These are phyloP conservation scores for Ctenopoma multispine DNA, from an alignment of 2,797 vertebrate genomes.

Conservation along the genomic window DNA sequence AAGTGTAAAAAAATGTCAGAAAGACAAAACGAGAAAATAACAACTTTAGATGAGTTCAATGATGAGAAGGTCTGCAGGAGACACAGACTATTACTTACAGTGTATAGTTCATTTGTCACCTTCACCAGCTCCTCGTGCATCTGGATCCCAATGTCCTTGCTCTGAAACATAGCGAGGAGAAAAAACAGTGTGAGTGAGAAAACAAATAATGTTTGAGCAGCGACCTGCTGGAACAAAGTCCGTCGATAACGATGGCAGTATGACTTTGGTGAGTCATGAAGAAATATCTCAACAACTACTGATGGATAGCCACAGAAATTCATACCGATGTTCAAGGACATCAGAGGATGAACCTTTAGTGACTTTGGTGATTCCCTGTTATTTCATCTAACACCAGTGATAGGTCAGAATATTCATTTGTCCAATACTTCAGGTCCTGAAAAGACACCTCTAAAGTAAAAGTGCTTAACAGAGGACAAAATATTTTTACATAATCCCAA, in stretches of 20 bases:
- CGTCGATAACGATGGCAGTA: not conserved
- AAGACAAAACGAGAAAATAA: conserved; percentile 15
- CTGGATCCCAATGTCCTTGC: conserved; percentile 98
- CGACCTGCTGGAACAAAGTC: conserved; percentile 28
- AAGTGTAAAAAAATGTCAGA: not conserved
- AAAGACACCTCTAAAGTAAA: not conserved
- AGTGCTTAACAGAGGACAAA: not conserved
- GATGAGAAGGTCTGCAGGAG: conserved; percentile 33
- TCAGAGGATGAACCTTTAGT: conserved; percentile 2
- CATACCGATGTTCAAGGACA: conserved; percentile 13
- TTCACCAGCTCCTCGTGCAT: conserved; percentile 99
- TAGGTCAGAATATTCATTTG: not conserved
- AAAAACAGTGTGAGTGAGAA: conserved; percentile 18
- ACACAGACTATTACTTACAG: conserved; percentile 86
- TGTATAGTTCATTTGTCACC: conserved; percentile 98
- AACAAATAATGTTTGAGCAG: conserved; percentile 30
- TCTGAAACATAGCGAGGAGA: conserved; percentile 85
- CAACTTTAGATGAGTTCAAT: conserved; percentile 17
- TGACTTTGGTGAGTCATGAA: conserved; percentile 23
- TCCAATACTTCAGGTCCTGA: not conserved
- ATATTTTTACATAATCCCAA: not conserved
- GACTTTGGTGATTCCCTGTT: not conserved
- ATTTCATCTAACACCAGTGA: not conserved
- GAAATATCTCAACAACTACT: not conserved
- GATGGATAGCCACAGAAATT: not conserved